phyloP scores from a whole-genome alignment of 2,797 vertebrate genomes.

The Lagocephalus sceleratus region DNA sequence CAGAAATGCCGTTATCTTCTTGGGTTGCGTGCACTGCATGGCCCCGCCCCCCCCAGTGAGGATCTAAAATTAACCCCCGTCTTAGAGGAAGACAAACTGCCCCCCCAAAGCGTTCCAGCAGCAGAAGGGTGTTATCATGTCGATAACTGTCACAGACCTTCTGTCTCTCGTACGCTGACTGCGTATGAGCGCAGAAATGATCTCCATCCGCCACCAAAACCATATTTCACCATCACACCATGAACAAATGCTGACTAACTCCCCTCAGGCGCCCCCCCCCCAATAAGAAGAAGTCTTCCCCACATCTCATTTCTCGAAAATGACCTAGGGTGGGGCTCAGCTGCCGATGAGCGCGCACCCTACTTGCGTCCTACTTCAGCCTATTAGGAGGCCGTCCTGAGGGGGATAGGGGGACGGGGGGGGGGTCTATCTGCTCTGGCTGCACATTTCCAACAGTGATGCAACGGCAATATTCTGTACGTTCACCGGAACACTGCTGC shows the following conservation, averaged over 20 bases:
- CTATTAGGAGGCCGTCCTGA: constrained; percentile 52
- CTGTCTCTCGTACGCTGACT: too few species aligned
- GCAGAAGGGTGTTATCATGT: too few species aligned
- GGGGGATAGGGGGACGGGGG: constrained; percentile 26
- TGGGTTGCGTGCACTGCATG: constrained; percentile 30
- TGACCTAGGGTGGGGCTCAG: constrained; percentile 32
- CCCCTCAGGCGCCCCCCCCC: constrained; percentile 16
- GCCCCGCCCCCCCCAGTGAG: constrained; percentile 10
- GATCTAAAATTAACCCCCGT: constrained; percentile 34
- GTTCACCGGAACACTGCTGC: constrained; percentile 16
- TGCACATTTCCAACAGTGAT: constrained; percentile 20
- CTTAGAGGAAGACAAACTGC: constrained; percentile 4
- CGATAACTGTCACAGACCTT: too few species aligned
- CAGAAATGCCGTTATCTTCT: constrained; percentile 42
- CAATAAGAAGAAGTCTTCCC: constrained; percentile 9
- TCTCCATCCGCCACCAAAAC: constrained; percentile 17
- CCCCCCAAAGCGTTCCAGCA: neutral
- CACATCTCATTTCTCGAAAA: constrained; percentile 54
- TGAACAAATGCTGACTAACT: constrained; percentile 64
- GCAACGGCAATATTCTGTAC: constrained; percentile 15
- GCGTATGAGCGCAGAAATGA: too few species aligned
- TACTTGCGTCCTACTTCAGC: constrained; percentile 44
- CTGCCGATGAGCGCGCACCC: constrained; percentile 29
- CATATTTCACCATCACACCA: constrained; percentile 38
- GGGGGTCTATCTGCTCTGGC: constrained; percentile 22